A percentile compares a stretch with the other conserved stretches of the same genome.
These are phyloP conservation scores for Dryobates pubescens DNA, from an alignment of 2,797 vertebrate genomes.

Conservation along the genomic window DNA sequence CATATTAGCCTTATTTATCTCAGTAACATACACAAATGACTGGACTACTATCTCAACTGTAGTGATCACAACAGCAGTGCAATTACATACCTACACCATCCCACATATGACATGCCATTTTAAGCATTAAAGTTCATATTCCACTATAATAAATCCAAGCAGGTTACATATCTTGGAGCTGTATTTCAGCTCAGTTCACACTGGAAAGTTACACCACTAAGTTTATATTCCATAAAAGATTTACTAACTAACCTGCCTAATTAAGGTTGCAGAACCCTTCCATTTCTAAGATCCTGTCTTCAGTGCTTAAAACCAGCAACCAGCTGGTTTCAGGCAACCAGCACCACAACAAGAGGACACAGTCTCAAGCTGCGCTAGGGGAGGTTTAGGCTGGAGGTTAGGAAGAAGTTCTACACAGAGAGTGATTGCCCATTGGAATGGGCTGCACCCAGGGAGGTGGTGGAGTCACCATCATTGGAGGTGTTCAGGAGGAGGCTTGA, in stretches of 20 bases:
- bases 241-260: slow-evolving; percentile 11
- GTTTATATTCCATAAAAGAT: slow-evolving; percentile 14
- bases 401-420: no score
- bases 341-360: no score
- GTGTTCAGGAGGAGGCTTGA: no score
- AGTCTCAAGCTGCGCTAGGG: no score
- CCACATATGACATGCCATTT: neutral
- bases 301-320: neutral
- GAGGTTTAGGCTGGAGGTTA: no score
- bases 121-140: neutral
- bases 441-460: no score
- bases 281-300: slow-evolving; percentile 10
- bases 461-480: no score
- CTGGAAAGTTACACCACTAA: neutral
- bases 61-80: neutral
- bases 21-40: neutral
- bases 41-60: neutral
- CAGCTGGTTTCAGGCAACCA: no score
- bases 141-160: neutral
- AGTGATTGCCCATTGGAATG: no score
- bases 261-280: slow-evolving; percentile 27
- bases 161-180: slow-evolving; percentile 32
- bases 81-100: neutral
- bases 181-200: neutral
- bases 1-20: neutral